phyloP scores from a whole-genome alignment of 2,888 invertebrate genomes.

The Caenorhabditis becei region DNA sequence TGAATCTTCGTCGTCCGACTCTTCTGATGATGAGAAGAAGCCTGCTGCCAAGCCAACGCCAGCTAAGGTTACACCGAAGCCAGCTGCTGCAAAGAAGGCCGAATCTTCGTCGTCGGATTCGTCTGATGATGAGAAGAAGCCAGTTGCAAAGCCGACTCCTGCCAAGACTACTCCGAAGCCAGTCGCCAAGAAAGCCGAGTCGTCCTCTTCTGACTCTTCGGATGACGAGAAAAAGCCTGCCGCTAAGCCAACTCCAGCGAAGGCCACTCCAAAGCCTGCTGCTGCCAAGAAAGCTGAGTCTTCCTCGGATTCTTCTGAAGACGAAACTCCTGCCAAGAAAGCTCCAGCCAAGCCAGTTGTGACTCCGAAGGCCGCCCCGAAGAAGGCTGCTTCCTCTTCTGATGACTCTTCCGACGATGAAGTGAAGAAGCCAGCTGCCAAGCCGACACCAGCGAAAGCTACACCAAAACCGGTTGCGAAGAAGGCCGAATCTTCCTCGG shows the following conservation, averaged over 20 bases:
- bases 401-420: slow-evolving; percentile 63
- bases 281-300: slow-evolving; percentile 23
- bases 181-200: slow-evolving; percentile 42
- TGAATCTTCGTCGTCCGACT: slow-evolving; percentile 48
- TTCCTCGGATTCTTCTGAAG: slow-evolving; percentile 29
- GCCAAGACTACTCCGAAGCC: slow-evolving; percentile 51
- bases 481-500: slow-evolving; percentile 45
- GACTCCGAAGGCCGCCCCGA: slow-evolving; percentile 45
- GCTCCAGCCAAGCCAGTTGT: slow-evolving; percentile 32
- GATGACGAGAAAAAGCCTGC: slow-evolving; percentile 51
- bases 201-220: slow-evolving; percentile 42
- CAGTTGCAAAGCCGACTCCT: slow-evolving; percentile 51
- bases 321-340: slow-evolving; percentile 33
- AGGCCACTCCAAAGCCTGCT: slow-evolving; percentile 22
- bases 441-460: slow-evolving; percentile 35
- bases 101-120: slow-evolving; percentile 5
- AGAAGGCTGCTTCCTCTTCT: slow-evolving; percentile 60
- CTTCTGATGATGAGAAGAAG: slow-evolving; percentile 40
- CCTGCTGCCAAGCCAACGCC: slow-evolving; percentile 8
- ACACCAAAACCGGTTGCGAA: slow-evolving; percentile 59
- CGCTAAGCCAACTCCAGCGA: slow-evolving; percentile 32
- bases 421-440: slow-evolving; percentile 5
- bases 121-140: slow-evolving; percentile 52
- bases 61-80: not conserved
- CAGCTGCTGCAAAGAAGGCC: slow-evolving; percentile 14